Percentiles rank a stretch among this genome's conserved stretches.
Evolutionary conservation across 2,888 invertebrate species (phyloP).

Genomic region (Plagodis dolabraria): DNA sequence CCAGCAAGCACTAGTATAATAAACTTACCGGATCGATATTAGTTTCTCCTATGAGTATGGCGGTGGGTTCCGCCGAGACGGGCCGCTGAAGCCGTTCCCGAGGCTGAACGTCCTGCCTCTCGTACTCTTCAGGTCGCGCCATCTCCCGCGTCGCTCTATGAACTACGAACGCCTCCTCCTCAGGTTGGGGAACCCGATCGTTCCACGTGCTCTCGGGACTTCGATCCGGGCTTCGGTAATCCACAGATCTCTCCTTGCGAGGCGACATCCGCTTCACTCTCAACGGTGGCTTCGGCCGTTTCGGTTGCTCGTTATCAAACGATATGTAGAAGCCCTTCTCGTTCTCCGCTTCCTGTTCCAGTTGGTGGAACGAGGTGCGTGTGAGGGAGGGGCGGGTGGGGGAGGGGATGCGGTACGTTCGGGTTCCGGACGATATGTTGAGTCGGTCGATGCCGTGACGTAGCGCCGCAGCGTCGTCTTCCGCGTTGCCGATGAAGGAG

Average conservation of each 20-base stretch:
- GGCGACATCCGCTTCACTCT: constrained; percentile 90
- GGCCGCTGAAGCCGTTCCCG: constrained; percentile 52
- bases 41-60: constrained; percentile 73
- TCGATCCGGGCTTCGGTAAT: constrained; percentile 61
- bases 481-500: constrained; percentile 93
- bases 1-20: too few species aligned
- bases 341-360: constrained; percentile 58
- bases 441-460: constrained; percentile 89
- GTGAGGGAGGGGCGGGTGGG: constrained; percentile 91
- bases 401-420: constrained; percentile 95
- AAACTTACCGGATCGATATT: constrained; percentile 66
- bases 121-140: constrained; percentile 34
- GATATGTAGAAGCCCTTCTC: constrained; percentile 97
- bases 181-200: constrained; percentile 45
- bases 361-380: constrained; percentile 89
- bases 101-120: constrained; percentile 51
- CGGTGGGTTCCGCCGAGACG: constrained; percentile 64
- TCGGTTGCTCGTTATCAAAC: constrained; percentile 95
- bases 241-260: constrained; percentile 87
- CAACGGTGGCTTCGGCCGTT: constrained; percentile 94
- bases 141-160: constrained; percentile 46
- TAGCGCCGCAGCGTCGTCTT: constrained; percentile 73
- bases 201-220: constrained; percentile 64
- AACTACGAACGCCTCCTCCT: constrained; percentile 55
- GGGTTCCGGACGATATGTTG: constrained; percentile 94